Evolutionary conservation across 2,888 invertebrate species (phyloP).

Genomic region (Cryptocheilus praepositus): DNA sequence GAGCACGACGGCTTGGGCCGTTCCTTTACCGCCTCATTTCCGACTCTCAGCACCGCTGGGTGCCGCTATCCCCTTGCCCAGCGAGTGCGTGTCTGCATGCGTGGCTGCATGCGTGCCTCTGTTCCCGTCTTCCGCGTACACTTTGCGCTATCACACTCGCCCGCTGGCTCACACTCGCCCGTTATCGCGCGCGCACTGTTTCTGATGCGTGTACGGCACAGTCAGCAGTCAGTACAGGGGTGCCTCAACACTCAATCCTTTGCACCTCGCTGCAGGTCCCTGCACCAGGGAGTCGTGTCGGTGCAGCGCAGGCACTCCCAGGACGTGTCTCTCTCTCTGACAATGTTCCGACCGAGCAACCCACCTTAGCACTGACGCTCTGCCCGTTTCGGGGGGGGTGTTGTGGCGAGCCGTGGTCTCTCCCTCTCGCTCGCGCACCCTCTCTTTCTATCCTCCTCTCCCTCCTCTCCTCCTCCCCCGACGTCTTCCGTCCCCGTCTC

Average conservation of each 20-base stretch:
- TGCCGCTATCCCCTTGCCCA: constrained; percentile 16
- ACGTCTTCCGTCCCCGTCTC: constrained; percentile 14
- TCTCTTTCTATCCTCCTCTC: constrained; percentile 29
- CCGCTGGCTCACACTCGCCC: constrained; percentile 1
- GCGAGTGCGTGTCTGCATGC: constrained; percentile 13
- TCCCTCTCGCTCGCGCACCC: constrained; percentile 40
- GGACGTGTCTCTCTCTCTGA: constrained; percentile 68
- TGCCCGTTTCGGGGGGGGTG: constrained; percentile 69
- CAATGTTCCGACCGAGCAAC: constrained; percentile 71
- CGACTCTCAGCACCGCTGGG: constrained; percentile 11
- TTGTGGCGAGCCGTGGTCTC: constrained; percentile 66
- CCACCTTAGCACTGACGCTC: constrained; percentile 72
- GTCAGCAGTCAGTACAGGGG: constrained; percentile 35
- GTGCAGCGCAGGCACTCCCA: constrained; percentile 68
- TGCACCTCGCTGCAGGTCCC: constrained; percentile 14
- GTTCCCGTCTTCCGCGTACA: constrained; percentile 10
- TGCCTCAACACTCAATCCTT: constrained; percentile 20
- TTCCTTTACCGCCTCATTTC: neutral
- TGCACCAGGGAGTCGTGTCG: constrained; percentile 6
- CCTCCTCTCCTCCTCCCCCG: constrained; percentile 16
- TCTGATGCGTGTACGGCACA: constrained; percentile 25
- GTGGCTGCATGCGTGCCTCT: constrained; percentile 1
- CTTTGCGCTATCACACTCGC: constrained; percentile 9
- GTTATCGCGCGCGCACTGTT: constrained; percentile 12
- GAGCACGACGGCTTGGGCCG: neutral